phyloP scores from a whole-genome alignment of 2,113 vertebrate species.

The Hemichromis elongatus region DNA sequence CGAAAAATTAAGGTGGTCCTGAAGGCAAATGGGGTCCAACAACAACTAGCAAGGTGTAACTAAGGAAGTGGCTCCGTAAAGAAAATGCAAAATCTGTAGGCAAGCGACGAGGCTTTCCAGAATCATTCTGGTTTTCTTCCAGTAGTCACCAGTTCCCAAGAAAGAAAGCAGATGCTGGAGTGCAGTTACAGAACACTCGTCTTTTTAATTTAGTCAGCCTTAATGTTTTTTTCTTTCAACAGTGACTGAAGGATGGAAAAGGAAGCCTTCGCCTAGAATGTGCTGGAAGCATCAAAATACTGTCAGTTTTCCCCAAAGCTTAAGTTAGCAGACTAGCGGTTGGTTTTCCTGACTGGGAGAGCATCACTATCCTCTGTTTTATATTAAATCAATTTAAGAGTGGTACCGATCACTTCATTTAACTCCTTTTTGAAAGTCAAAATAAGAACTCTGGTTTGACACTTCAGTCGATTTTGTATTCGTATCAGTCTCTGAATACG shows the following conservation, averaged over 20 bases:
- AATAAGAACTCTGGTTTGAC: not conserved
- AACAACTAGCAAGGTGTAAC: not conserved
- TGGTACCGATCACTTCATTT: not conserved
- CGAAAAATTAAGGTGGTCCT: not conserved
- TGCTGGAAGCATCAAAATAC: not conserved
- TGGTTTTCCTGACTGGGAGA: not conserved
- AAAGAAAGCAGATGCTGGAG: not conserved
- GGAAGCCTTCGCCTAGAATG: not conserved
- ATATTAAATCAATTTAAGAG: not conserved
- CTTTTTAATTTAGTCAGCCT: not conserved
- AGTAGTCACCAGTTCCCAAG: not conserved
- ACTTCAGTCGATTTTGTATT: slow-evolving; percentile 3
- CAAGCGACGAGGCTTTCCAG: not conserved
- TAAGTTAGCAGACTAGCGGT: not conserved
- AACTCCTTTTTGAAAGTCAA: not conserved
- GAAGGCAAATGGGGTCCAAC: not conserved
- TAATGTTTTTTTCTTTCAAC: too few relatives aligned
- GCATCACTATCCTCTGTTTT: not conserved
- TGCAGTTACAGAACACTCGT: not conserved
- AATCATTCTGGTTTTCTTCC: not conserved
- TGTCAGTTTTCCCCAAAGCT: not conserved
- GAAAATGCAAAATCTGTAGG: not conserved
- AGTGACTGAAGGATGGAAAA: not conserved
- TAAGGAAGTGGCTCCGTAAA: not conserved
- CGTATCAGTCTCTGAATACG: not conserved